These are phyloP conservation scores for Zalophus californianus DNA, from an alignment of 2,797 vertebrate genomes.

Conservation along the genomic window DNA sequence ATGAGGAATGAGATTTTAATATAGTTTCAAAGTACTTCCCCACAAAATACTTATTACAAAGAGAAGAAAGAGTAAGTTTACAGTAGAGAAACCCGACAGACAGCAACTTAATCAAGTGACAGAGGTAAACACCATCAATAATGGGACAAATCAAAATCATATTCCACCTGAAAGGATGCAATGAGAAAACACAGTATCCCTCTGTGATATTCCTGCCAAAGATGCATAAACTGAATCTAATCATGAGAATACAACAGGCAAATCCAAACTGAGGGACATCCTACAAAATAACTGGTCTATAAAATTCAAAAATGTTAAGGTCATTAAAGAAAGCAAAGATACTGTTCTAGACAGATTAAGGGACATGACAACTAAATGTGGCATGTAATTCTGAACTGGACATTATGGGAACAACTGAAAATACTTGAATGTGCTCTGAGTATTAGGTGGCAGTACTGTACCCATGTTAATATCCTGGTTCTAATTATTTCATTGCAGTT, in stretches of 20 bases:
- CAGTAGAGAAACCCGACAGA: not conserved
- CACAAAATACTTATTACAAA: not conserved
- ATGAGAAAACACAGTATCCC: not conserved
- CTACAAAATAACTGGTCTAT: not conserved
- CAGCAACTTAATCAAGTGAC: not conserved
- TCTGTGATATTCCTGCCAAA: not conserved
- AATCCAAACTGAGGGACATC: not conserved
- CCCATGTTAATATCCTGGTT: not conserved
- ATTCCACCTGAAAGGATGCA: not conserved
- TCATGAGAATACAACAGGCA: not conserved
- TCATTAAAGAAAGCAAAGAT: slow-evolving; percentile 28
- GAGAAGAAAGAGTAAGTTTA: not conserved
- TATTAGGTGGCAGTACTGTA: not conserved
- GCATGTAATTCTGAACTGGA: not conserved
- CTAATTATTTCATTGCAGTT: not conserved
- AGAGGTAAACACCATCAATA: not conserved
- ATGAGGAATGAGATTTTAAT: not conserved
- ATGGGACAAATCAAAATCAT: not conserved
- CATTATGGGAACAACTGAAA: not conserved
- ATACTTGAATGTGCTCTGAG: not conserved
- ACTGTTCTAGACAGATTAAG: not conserved
- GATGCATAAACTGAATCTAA: not conserved
- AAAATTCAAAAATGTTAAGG: not conserved
- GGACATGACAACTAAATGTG: not conserved
- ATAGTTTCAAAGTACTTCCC: not conserved